Evolutionary conservation across 2,888 invertebrate species (phyloP).

Genomic region (Aleiodes testaceus): DNA sequence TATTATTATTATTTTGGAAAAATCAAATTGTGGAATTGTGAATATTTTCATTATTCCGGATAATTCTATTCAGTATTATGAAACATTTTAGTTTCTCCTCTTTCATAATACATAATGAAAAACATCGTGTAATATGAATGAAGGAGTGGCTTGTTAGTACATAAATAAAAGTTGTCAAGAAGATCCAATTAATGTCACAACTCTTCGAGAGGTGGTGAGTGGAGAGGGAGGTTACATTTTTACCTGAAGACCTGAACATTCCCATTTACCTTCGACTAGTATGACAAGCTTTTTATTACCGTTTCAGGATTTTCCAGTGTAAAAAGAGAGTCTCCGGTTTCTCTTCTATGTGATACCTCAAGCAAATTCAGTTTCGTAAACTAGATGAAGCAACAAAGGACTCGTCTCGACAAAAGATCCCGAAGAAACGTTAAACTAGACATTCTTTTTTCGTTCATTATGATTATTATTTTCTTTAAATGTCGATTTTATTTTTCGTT

Average conservation of each 20-base stretch:
- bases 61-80: no score
- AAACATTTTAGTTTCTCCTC: no score
- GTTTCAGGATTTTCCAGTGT: slow-evolving; percentile 39
- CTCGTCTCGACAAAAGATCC: no score
- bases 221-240: no score
- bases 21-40: no score
- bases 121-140: slow-evolving; percentile 59
- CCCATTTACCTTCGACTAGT: slow-evolving; percentile 30
- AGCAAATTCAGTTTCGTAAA: no score
- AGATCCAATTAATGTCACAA: slow-evolving; percentile 73
- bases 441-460: not conserved
- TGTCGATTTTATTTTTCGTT: slow-evolving; percentile 5
- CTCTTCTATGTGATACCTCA: no score
- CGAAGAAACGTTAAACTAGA: no score
- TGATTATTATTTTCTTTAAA: not conserved
- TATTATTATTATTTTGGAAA: no score
- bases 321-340: no score
- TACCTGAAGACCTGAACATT: not conserved
- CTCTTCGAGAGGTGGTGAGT: slow-evolving; percentile 60
- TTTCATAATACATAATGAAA: not conserved
- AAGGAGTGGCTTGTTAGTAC: slow-evolving; percentile 71
- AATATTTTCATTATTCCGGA: no score
- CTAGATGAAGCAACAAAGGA: no score
- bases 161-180: slow-evolving; percentile 72
- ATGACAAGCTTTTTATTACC: slow-evolving; percentile 58